Conservation (phyloP, 23 tunicate species). For the Ascidia mentula region DNA sequence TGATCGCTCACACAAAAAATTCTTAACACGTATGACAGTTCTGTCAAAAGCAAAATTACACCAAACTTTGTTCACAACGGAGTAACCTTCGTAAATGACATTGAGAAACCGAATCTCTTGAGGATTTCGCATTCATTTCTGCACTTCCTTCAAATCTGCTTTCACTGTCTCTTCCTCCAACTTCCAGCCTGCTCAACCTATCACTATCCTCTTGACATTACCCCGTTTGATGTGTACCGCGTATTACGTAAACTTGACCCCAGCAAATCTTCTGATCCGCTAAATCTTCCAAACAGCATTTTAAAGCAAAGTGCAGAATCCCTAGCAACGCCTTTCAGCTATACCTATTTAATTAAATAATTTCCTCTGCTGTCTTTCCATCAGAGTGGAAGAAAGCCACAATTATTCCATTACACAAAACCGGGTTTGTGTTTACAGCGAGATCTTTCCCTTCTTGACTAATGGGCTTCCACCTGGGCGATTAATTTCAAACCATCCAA, state of each 20-base stretch:
- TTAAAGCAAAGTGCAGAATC: constrained; percentile 2
- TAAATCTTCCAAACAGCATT: not conserved
- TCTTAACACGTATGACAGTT: not conserved
- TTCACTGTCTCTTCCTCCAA: not conserved
- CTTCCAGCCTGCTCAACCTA: not conserved
- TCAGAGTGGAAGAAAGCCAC: constrained; percentile 2
- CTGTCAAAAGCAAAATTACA: not conserved
- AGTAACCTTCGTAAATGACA: not conserved
- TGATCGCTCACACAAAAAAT: constrained; percentile 3
- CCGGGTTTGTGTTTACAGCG: constrained; percentile 18
- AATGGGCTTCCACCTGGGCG: constrained; percentile 6
- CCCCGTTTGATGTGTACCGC: constrained; percentile 1
- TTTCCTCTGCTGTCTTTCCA: not conserved
- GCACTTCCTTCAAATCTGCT: constrained; percentile 8
- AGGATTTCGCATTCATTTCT: not conserved
- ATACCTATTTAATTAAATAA: not conserved
- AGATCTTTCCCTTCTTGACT: not conserved
- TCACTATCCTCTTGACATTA: not conserved
- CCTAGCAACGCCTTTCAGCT: constrained; percentile 3
- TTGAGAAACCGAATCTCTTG: not conserved
- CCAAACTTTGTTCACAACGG: constrained; percentile 7
- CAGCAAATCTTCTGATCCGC: not conserved
- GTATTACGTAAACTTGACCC: constrained; percentile 6
- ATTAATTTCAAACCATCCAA: not conserved
- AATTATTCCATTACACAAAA: constrained; percentile 13